Conservation (phyloP, 1,140 invertebrate genomes). For the Zaprionus nigranus region DNA sequence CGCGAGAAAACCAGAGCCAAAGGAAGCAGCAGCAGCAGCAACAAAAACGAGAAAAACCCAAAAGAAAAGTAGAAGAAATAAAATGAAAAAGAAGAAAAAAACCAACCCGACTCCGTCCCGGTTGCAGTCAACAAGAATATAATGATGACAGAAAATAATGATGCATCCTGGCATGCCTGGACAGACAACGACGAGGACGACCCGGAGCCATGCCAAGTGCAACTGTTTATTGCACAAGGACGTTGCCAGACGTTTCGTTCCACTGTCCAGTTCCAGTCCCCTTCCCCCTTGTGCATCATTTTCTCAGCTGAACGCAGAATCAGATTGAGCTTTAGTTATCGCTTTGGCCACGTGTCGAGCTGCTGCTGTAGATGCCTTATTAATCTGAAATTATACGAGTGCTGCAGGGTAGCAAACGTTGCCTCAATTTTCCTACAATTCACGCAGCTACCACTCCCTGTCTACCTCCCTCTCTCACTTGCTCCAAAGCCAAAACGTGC, state of each 20-base stretch:
- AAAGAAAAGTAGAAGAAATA: background rate
- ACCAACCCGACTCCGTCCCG: background rate
- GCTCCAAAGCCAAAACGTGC: conserved; percentile 32
- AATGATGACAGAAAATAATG: conserved; percentile 83
- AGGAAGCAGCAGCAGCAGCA: conserved; percentile 31
- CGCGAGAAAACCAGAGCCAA: conserved; percentile 60
- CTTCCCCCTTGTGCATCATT: conserved; percentile 60
- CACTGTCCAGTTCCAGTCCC: background rate
- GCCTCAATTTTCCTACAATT: background rate
- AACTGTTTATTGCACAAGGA: conserved; percentile 69
- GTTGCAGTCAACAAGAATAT: conserved; percentile 73
- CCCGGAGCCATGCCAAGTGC: conserved; percentile 47
- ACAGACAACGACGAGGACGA: conserved; percentile 31
- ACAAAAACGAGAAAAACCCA: conserved; percentile 20
- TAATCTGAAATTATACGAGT: conserved; percentile 64
- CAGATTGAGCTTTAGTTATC: conserved; percentile 57
- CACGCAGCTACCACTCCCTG: no score
- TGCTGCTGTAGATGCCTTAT: conserved; percentile 57
- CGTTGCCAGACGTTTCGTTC: conserved; percentile 35
- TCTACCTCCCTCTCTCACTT: background rate
- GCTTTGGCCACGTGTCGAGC: conserved; percentile 18
- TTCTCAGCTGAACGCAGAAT: conserved; percentile 81
- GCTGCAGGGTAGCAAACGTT: background rate
- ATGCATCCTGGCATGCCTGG: conserved; percentile 68
- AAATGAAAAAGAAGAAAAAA: conserved; percentile 6